A percentile compares a stretch with the other conserved stretches of the same genome.
These are phyloP conservation scores for Laticauda laticaudata DNA, from an alignment of 2,113 vertebrate genomes.

Conservation along the genomic window DNA sequence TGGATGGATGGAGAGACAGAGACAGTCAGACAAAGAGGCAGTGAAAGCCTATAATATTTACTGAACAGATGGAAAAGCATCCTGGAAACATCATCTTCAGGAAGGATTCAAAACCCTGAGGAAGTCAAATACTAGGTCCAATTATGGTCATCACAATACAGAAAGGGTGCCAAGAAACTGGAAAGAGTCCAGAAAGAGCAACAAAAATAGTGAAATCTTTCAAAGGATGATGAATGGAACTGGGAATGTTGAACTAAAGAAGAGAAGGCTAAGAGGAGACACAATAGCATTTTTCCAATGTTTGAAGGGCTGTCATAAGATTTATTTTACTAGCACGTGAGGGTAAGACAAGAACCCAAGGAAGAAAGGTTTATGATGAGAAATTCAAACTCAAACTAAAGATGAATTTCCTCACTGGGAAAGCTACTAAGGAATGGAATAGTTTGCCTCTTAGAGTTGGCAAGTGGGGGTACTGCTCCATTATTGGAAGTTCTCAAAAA, in stretches of 20 bases:
- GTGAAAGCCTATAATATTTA: neutral
- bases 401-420: neutral
- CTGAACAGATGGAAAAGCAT: neutral
- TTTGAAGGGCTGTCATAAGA: neutral
- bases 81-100: neutral
- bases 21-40: neutral
- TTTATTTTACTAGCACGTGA: neutral
- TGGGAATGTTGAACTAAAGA: neutral
- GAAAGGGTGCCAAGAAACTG: neutral
- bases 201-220: neutral
- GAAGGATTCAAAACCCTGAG: neutral
- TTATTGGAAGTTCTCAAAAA: neutral
- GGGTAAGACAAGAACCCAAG: neutral
- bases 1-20: no score
- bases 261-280: neutral
- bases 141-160: neutral
- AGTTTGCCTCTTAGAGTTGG: neutral
- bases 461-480: neutral
- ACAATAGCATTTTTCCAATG: neutral
- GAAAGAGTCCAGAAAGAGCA: neutral
- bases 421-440: neutral
- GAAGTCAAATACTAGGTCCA: neutral
- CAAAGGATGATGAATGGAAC: neutral
- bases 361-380: neutral
- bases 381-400: neutral